Evolutionary conservation across 1,140 invertebrate genomes (phyloP), one percentile per base, ranked within the genome.

Genomic region (Drosophila pallidifrons): DNA sequence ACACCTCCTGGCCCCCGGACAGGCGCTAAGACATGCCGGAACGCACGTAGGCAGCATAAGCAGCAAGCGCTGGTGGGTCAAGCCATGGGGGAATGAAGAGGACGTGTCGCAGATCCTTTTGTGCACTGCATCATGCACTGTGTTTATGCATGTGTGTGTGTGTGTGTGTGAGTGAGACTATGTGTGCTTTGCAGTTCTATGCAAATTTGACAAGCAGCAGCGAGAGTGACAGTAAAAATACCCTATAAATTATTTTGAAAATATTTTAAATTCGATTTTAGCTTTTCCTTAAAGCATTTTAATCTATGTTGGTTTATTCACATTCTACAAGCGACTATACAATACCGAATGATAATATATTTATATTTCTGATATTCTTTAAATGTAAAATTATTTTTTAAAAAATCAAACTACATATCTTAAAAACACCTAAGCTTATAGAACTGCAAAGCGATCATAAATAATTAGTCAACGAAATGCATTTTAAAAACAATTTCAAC

Each of bases 41-140:
- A 64, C 63, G 74, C 80, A 82, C 80, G 80, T 82, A 80, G 30
- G 35, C 35, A 38, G 35, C 35, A 10, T 8, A 10, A 38, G 35
- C 35, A 25, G 52, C 81, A 75, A 65, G 28, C 49, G 25, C 6
- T 38, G n/a, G 41, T n/a, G 3, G 41, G 41, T 4, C 59, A 11
- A 51, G 32, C 20, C 1, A 8, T 25, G 20, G 20, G 20, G 20
- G 5, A 11, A 32, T 28, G 60, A 25, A 25, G 61, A 72, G 52
- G 52, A 66, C 35, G 20, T 58, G 15, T 5, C 7, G 63, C 25
- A 52, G 71, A 74, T 74, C 71, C 71, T 74, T 66, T 43, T 35
- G 15, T 41, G 43, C 28, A 16, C 20, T 43, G 7, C 41, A 13
- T 3, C 28, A 54, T 49, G 10, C 20, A 49, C 46, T 11, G 3